These are phyloP conservation scores for Galbula dea DNA, from an alignment of 2,113 vertebrate species.

Conservation along the genomic window DNA sequence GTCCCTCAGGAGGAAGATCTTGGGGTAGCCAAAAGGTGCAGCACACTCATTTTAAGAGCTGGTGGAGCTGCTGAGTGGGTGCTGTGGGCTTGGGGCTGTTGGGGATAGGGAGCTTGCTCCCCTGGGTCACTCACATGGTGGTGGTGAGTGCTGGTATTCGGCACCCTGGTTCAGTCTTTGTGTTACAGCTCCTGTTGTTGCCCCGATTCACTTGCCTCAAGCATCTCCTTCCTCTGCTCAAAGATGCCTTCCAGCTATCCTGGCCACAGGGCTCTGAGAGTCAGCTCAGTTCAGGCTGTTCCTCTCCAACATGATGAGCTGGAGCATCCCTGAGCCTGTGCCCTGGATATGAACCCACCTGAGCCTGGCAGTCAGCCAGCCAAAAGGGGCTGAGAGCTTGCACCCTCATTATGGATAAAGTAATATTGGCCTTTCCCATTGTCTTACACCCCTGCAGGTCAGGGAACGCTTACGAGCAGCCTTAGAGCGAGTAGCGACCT, in stretches of 20 bases:
- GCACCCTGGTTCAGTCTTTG: not conserved
- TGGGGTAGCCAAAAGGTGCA: not conserved
- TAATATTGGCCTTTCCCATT: not conserved
- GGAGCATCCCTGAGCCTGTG: not conserved
- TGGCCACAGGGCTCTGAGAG: not conserved
- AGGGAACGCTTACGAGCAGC: slow-evolving; percentile 90
- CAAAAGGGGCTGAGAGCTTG: not conserved
- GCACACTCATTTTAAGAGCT: not conserved
- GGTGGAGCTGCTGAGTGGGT: not conserved
- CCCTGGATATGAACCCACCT: not conserved
- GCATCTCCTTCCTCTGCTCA: not conserved
- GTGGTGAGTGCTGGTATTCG: not conserved
- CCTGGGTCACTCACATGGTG: rapidly evolving
- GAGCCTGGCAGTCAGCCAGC: not conserved
- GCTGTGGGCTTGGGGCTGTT: not conserved
- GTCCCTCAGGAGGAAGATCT: not conserved
- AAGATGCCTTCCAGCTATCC: not conserved
- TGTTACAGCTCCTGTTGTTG: not conserved
- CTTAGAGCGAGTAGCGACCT: slow-evolving; percentile 86
- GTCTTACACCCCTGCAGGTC: slow-evolving; percentile 74
- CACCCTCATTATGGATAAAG: not conserved
- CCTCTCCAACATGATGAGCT: not conserved
- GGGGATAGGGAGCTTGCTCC: not conserved
- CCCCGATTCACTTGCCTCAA: not conserved
- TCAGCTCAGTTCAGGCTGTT: not conserved